Conservation (phyloP, 2,888 invertebrate genomes). For the Germaria angustata region DNA sequence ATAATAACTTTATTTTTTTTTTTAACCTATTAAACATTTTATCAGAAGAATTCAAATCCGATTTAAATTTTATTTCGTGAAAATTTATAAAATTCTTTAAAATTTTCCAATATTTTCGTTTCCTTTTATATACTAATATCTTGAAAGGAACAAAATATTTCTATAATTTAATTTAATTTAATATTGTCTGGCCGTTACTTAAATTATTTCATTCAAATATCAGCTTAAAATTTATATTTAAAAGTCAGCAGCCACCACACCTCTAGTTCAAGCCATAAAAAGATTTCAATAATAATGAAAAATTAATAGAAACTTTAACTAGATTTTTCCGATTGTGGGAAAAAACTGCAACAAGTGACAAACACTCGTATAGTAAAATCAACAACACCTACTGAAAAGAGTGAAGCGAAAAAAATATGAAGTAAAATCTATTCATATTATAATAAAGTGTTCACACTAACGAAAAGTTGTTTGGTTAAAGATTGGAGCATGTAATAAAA, state of each 20-base stretch:
- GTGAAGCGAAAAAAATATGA: neutral
- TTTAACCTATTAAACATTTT: no score
- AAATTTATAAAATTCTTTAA: neutral
- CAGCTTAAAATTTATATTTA: conserved; percentile 11
- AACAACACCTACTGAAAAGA: conserved; percentile 40
- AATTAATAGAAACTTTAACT: conserved; percentile 5
- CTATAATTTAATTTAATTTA: conserved; percentile 18
- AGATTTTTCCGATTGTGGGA: conserved; percentile 41
- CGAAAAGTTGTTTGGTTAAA: conserved; percentile 21
- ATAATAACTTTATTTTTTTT: no score
- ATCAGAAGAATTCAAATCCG: no score
- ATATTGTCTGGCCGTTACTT: conserved; percentile 33
- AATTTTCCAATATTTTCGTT: neutral
- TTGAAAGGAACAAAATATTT: conserved; percentile 20
- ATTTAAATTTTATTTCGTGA: neutral
- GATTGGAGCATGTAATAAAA: conserved; percentile 1
- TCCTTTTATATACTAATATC: neutral
- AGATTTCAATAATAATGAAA: conserved; percentile 6
- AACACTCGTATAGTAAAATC: conserved; percentile 53
- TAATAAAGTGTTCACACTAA: conserved; percentile 5
- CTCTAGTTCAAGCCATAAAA: conserved; percentile 54
- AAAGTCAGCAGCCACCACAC: conserved; percentile 39
- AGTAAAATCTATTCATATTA: conserved; percentile 3
- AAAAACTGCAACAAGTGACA: conserved; percentile 59
- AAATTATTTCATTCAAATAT: conserved; percentile 51